These are phyloP conservation scores for Manis pentadactyla DNA, from an alignment of 2,797 vertebrate species.

Conservation along the genomic window DNA sequence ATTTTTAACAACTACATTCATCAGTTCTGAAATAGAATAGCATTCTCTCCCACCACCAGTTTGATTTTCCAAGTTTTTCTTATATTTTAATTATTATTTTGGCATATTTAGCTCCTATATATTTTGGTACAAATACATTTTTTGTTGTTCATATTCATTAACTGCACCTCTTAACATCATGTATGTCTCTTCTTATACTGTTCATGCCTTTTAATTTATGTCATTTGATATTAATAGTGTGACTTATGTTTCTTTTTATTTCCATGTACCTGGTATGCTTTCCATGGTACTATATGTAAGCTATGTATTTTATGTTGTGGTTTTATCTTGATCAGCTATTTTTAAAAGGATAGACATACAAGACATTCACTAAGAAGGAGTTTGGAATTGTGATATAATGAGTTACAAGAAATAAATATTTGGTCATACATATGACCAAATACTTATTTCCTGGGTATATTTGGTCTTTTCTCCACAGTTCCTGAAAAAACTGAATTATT, in stretches of 20 bases:
- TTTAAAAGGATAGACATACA: background rate
- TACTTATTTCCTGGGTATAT: no score
- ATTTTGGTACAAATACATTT: background rate
- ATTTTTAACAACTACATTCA: background rate
- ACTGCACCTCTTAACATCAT: background rate
- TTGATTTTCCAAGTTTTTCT: background rate
- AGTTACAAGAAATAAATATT: no score
- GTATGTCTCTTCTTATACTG: background rate
- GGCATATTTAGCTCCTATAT: background rate
- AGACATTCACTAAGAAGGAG: background rate
- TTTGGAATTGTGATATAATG: background rate
- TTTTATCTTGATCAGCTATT: background rate
- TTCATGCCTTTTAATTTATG: background rate
- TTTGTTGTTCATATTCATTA: background rate
- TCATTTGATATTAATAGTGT: background rate
- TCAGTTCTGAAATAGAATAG: background rate
- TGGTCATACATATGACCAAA: no score
- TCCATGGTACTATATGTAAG: background rate
- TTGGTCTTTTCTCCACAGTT: no score
- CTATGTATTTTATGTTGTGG: background rate
- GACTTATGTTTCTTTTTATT: background rate
- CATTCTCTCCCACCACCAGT: background rate
- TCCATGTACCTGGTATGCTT: background rate
- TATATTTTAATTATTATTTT: background rate
- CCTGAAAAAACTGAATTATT: no score